Evolutionary conservation across 2,888 invertebrate species (phyloP).

Genomic region (Oligia strigilis): DNA sequence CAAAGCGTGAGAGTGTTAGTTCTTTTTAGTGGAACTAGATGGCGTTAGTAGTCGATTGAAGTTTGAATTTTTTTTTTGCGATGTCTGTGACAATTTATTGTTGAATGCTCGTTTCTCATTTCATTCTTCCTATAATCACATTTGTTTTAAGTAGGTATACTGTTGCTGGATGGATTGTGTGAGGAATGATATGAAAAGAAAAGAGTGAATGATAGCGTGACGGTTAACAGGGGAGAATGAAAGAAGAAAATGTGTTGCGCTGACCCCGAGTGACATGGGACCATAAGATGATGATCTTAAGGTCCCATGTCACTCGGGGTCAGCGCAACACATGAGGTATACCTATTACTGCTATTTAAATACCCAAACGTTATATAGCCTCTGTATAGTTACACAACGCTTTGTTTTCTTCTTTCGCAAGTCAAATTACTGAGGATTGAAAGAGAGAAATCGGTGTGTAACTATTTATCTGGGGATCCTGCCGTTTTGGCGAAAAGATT

Average conservation of each 20-base stretch:
- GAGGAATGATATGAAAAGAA: neutral
- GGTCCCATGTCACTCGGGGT: too few species aligned
- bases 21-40: slow-evolving; percentile 44
- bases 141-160: neutral
- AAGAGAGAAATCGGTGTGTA: too few species aligned
- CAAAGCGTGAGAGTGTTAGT: neutral
- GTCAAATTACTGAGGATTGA: too few species aligned
- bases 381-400: too few species aligned
- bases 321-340: neutral
- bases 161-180: neutral
- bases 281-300: too few species aligned
- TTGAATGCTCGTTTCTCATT: neutral
- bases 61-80: neutral
- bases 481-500: too few species aligned
- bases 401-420: too few species aligned
- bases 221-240: neutral
- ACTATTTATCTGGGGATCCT: too few species aligned
- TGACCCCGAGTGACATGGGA: neutral
- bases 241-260: neutral
- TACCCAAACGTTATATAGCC: too few species aligned
- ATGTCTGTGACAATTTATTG: neutral
- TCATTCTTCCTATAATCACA: neutral
- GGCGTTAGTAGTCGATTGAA: slow-evolving; percentile 26
- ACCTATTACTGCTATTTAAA: neutral
- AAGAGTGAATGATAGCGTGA: neutral